Evolutionary conservation across 1,140 invertebrate species (phyloP).

Genomic region (Drepana arcuata): DNA sequence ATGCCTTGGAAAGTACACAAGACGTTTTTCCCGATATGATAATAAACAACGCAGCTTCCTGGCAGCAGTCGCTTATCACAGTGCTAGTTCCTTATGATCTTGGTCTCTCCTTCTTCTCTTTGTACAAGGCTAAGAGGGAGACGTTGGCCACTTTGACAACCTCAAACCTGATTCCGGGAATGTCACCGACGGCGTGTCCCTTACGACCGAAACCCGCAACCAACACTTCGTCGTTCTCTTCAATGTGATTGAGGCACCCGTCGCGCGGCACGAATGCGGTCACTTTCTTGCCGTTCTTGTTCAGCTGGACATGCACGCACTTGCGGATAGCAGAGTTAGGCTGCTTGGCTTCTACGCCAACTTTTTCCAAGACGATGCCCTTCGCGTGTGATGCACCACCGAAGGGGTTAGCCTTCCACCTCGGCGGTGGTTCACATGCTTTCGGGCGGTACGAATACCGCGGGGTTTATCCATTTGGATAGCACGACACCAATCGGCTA

Average conservation of each 20-base stretch:
- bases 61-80: too few species aligned
- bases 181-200: slow-evolving; percentile 99
- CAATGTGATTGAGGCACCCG: slow-evolving; percentile 99
- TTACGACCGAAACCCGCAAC: too few species aligned
- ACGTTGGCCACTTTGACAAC: too few species aligned
- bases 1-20: too few species aligned
- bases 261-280: slow-evolving; percentile 99
- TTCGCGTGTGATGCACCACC: slow-evolving; percentile 99
- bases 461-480: slow-evolving; percentile 87
- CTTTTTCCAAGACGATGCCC: slow-evolving; percentile 99
- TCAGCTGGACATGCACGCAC: slow-evolving; percentile 99
- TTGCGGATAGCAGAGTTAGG: slow-evolving; percentile 99
- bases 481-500: slow-evolving; percentile 68
- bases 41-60: too few species aligned
- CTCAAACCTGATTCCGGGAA: slow-evolving; percentile 95
- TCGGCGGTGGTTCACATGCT: slow-evolving; percentile 96
- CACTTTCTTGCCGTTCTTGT: slow-evolving; percentile 99
- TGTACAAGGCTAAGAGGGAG: too few species aligned
- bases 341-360: slow-evolving; percentile 99
- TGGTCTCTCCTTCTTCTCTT: too few species aligned
- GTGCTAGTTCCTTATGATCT: slow-evolving; percentile 83
- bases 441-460: slow-evolving; percentile 97
- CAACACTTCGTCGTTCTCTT: too few species aligned
- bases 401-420: slow-evolving; percentile 99
- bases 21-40: too few species aligned